Evolutionary conservation across 2,888 invertebrate genomes (phyloP).

Genomic region (Drosophila paramelanica): DNA sequence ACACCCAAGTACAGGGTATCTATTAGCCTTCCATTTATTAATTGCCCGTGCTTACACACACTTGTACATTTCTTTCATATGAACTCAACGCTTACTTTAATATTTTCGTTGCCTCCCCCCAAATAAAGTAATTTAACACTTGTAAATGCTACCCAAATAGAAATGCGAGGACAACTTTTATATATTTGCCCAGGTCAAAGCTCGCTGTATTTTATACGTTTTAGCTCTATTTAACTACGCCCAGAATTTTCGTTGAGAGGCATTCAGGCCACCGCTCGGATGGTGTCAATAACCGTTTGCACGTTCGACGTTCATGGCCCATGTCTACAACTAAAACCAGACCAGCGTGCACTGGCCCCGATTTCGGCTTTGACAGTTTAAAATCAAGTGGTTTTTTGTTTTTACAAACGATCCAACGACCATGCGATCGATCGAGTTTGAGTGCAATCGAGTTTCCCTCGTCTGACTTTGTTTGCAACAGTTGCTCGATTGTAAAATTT

Average conservation of each 20-base stretch:
- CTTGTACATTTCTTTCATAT: too few relatives aligned
- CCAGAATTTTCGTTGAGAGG: slow-evolving; percentile 47
- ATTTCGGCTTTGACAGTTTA: slow-evolving; percentile 72
- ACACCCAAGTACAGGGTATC: too few relatives aligned
- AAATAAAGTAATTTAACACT: neutral
- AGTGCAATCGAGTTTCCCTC: slow-evolving; percentile 54
- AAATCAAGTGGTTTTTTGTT: slow-evolving; percentile 50
- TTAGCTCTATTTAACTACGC: slow-evolving; percentile 15
- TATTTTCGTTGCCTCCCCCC: too few relatives aligned
- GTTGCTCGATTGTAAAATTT: neutral
- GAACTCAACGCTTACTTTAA: too few relatives aligned
- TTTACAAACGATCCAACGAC: slow-evolving; percentile 33
- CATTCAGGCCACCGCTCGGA: slow-evolving; percentile 48
- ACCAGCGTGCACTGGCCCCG: slow-evolving; percentile 49
- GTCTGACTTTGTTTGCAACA: slow-evolving; percentile 21
- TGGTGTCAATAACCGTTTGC: slow-evolving; percentile 68
- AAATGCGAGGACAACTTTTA: slow-evolving; percentile 19
- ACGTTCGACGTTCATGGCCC: slow-evolving; percentile 60
- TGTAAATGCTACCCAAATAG: neutral
- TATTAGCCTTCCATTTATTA: too few relatives aligned
- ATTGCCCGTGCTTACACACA: too few relatives aligned
- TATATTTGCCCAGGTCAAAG: slow-evolving; percentile 33
- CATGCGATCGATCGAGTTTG: slow-evolving; percentile 45
- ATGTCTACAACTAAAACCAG: slow-evolving; percentile 45
- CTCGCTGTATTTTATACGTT: slow-evolving; percentile 9